phyloP scores from a whole-genome alignment of 2,113 vertebrate genomes.

The Apteryx owenii region DNA sequence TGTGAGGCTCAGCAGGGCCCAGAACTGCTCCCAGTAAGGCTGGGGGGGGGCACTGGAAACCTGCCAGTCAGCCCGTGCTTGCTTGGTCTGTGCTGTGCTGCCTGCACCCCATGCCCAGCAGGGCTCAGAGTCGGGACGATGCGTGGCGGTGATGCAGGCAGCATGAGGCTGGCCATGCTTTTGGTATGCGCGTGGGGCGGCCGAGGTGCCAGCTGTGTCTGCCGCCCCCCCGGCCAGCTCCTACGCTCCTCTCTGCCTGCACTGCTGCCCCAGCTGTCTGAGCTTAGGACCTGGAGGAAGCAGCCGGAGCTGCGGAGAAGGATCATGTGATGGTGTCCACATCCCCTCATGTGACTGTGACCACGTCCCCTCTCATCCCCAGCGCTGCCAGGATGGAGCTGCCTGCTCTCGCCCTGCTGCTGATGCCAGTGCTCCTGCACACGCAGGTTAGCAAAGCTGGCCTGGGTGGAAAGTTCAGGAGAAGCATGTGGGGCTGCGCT shows the following conservation, averaged over 20 bases:
- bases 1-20: no score
- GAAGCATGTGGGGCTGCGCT: rapidly evolving
- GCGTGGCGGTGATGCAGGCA: no score
- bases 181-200: no score
- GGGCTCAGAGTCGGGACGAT: background rate
- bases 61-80: background rate
- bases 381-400: background rate
- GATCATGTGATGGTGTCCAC: background rate
- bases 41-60: rapidly evolving
- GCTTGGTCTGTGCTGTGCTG: rapidly evolving
- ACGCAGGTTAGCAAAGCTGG: constrained; percentile 24
- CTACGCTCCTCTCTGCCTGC: background rate
- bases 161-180: no score
- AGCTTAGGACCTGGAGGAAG: background rate
- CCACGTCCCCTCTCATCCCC: background rate
- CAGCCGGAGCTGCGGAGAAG: rapidly evolving
- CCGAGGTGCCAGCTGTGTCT: rapidly evolving
- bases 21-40: no score
- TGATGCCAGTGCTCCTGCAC: background rate
- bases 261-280: background rate
- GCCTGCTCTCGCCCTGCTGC: background rate
- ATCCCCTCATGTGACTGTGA: background rate
- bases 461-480: background rate
- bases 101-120: no score
- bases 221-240: background rate